Evolutionary conservation across 2,888 invertebrate genomes (phyloP).

Genomic region (Phrixothrix hirtus): DNA sequence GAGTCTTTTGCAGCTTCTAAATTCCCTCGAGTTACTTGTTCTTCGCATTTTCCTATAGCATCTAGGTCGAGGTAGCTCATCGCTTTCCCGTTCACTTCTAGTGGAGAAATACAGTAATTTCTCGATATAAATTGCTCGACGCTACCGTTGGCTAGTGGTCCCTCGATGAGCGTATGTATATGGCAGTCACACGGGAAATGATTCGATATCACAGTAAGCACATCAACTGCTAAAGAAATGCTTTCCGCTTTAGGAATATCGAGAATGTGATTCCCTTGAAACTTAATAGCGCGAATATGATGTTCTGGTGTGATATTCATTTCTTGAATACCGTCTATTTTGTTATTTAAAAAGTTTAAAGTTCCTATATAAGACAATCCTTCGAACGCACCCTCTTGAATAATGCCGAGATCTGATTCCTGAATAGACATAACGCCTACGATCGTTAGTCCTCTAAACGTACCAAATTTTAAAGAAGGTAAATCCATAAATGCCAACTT

Average conservation of each 20-base stretch:
- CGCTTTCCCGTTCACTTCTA: conserved; percentile 78
- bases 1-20: conserved; percentile 60
- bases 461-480: conserved; percentile 68
- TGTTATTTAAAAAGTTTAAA: conserved; percentile 80
- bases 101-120: conserved; percentile 84
- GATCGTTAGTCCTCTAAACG: conserved; percentile 77
- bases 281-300: conserved; percentile 70
- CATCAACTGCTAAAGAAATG: conserved; percentile 72
- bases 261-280: conserved; percentile 83
- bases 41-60: conserved; percentile 68
- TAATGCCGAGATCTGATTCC: conserved; percentile 79
- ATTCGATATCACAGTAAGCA: conserved; percentile 73
- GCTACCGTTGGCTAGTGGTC: conserved; percentile 72
- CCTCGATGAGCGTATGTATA: conserved; percentile 74
- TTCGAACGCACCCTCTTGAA: conserved; percentile 75
- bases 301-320: conserved; percentile 72
- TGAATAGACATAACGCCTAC: conserved; percentile 77
- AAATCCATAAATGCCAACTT: conserved; percentile 86
- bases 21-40: conserved; percentile 69
- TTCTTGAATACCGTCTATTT: conserved; percentile 80
- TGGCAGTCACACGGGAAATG: conserved; percentile 89
- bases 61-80: conserved; percentile 71
- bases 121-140: conserved; percentile 69
- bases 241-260: conserved; percentile 72
- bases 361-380: conserved; percentile 73